Base-by-base conservation (phyloP, 2,113 vertebrate genomes). In the Carlito syrichta region DNA sequence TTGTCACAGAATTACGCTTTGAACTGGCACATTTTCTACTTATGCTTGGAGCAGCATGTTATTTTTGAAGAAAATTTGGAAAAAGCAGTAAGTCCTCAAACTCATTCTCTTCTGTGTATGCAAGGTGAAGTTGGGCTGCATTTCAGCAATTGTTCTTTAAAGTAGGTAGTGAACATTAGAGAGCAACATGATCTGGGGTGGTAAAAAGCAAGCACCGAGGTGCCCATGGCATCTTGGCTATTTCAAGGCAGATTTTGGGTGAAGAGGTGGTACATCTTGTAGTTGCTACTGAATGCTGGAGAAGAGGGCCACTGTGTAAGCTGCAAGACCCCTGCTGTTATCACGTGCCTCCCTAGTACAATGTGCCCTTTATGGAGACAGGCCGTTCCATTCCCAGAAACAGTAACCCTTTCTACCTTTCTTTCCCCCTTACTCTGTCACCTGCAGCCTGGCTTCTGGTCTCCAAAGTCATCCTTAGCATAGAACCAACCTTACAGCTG, bases 1-100 rank as follows among this genome's bases (percentile, higher is more conserved):
- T 95, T 96, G 86, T 56, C 43, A 30, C 73, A 91, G 14, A 97
- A 91, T 86, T 54, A 43, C 9, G 79, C 86, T 85, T 81, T 81
- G 66, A 69, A 78, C 19, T 93, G 7, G 20, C 17, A 2, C 58
- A 27, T 96, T 95, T 96, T 82, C 50, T 9, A 10, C n/a, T 43
- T 58, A 1, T 30, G 0, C 76, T 97, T 91, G 87, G 27, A 68
- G 14, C 73, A 16, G 43, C 16, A 0, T 5, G 30, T 73, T 58
- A 63, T 79, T 86, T 93, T 74, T 30, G 40, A 86, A 52, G 38
- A 23, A 93, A 77, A 71, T 54, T 13, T 73, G 71, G 68, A 76
- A 93, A 81, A 92, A 89, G 45, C 23, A 38, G 60, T 79, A n/a
- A 8, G n/a, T 74, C 12, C 66, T 27, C 52, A 32, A 54, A 48